Percentiles rank a stretch among this genome's conserved stretches.
phyloP scores from a whole-genome alignment of 30 jellyfish, hydroid and myxozoan species.

The Turritopsis rubra region DNA sequence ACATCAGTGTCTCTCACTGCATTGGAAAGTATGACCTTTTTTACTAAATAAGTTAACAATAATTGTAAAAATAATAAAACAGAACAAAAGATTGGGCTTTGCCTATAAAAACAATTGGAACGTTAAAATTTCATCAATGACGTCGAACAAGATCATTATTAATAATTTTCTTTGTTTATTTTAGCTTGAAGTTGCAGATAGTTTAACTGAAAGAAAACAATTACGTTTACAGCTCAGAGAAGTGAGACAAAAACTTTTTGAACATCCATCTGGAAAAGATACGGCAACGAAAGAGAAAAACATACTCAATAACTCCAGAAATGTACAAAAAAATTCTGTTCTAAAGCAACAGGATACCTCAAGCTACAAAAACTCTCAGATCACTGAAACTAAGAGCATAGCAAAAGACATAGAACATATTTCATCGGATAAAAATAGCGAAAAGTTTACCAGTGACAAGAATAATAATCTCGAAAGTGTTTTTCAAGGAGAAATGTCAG shows the following conservation, averaged over 20 bases:
- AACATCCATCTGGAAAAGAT: not conserved
- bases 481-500: not conserved
- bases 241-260: not conserved
- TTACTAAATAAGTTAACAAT: too few species aligned
- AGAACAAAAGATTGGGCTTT: not conserved
- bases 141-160: not conserved
- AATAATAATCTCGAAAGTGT: not conserved
- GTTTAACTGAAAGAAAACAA: not conserved
- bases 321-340: not conserved
- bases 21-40: too few species aligned
- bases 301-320: not conserved
- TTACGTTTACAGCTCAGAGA: not conserved
- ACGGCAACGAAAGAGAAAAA: slow-evolving; percentile 3
- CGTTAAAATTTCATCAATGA: not conserved
- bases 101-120: not conserved
- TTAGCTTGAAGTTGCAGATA: slow-evolving; percentile 13
- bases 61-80: too few species aligned
- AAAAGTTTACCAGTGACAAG: not conserved
- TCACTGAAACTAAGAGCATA: not conserved
- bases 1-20: too few species aligned
- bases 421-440: not conserved
- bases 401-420: not conserved
- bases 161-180: not conserved
- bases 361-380: not conserved
- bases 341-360: not conserved